Conservation (phyloP, 2,888 invertebrate species). For the Alviniconcha strummeri region DNA sequence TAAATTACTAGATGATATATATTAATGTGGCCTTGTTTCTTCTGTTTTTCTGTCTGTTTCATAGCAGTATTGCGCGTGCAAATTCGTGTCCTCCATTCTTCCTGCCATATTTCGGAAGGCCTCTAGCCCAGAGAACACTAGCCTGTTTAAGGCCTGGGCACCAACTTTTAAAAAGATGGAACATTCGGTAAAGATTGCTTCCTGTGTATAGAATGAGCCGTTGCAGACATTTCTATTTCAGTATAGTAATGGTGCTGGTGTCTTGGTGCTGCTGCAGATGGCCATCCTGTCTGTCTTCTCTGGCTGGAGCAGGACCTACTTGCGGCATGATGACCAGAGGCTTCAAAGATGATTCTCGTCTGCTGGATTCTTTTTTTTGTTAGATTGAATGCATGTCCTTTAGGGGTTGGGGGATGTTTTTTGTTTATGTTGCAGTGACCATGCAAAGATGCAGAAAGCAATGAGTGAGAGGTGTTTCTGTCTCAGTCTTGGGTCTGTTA, state of each 20-base stretch:
- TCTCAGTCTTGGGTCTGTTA: too few relatives aligned
- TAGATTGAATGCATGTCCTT: not conserved
- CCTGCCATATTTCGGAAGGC: conserved; percentile 34
- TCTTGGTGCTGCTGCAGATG: not conserved
- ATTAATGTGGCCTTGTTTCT: conserved; percentile 28
- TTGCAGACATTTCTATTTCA: conserved; percentile 30
- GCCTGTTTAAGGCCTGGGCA: conserved; percentile 31
- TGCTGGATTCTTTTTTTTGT: not conserved
- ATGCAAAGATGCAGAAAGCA: too few relatives aligned
- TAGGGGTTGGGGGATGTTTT: not conserved
- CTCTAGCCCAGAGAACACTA: conserved; percentile 29
- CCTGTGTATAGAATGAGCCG: conserved; percentile 34
- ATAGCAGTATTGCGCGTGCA: conserved; percentile 33
- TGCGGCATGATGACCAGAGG: not conserved
- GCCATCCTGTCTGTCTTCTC: not conserved
- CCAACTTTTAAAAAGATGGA: conserved; percentile 32
- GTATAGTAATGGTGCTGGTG: not conserved
- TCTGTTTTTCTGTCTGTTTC: conserved; percentile 37
- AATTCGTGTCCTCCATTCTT: conserved; percentile 32
- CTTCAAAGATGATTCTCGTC: not conserved
- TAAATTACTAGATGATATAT: not conserved
- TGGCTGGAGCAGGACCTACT: not conserved
- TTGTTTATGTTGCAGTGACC: not conserved
- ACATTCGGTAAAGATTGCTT: conserved; percentile 34
- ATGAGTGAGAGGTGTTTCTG: too few relatives aligned